Conservation (phyloP, 2,797 vertebrate species). For the Lagorchestes hirsutus region DNA sequence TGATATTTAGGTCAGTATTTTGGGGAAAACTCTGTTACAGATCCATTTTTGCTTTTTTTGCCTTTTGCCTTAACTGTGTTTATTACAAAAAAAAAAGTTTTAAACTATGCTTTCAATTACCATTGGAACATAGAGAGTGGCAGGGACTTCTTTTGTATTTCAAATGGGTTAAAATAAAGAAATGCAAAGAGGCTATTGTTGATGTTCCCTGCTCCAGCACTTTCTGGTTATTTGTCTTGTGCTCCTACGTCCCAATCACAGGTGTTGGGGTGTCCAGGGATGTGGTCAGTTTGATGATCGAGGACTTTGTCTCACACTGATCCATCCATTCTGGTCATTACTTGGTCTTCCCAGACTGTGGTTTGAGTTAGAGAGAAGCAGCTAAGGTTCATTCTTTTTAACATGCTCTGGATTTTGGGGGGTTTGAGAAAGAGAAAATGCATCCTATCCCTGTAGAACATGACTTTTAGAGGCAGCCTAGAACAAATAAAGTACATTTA, state of each 20-base stretch:
- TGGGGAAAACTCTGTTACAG: constrained; percentile 45
- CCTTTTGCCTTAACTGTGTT: constrained; percentile 36
- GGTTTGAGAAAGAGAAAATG: constrained; percentile 31
- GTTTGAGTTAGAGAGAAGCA: constrained; percentile 37
- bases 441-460: constrained; percentile 33
- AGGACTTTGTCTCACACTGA: constrained; percentile 18
- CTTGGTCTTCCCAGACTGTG: constrained; percentile 3
- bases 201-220: constrained; percentile 52
- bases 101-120: constrained; percentile 55
- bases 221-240: constrained; percentile 64
- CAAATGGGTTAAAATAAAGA: constrained; percentile 51
- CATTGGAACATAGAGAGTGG: constrained; percentile 45
- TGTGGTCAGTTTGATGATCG: constrained; percentile 29
- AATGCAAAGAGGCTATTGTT: constrained; percentile 62
- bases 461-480: constrained; percentile 42
- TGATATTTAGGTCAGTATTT: constrained; percentile 64
- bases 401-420: constrained; percentile 34
- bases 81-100: constrained; percentile 55
- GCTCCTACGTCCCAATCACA: constrained; percentile 60
- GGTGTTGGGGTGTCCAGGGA: neutral
- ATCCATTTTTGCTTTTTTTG: constrained; percentile 26
- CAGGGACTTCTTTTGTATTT: constrained; percentile 29
- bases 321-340: constrained; percentile 51
- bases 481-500: constrained; percentile 61
- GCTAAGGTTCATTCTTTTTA: constrained; percentile 26